Evolutionary conservation across 2,797 vertebrate species (phyloP).

Genomic region (Paedocypris micromegethes): DNA sequence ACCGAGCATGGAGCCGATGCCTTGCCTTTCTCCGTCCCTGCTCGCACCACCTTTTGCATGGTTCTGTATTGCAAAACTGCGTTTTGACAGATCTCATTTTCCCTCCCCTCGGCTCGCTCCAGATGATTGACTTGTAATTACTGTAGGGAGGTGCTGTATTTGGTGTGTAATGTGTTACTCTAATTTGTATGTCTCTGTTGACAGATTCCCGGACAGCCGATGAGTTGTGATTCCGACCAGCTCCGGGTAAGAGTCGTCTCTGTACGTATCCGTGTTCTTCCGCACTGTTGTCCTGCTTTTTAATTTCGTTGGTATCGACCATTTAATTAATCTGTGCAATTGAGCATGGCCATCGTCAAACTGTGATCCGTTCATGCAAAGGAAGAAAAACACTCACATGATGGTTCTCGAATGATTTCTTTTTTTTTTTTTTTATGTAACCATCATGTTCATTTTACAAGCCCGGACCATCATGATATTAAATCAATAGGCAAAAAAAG

Average conservation of each 20-base stretch:
- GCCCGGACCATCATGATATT: constrained; percentile 4
- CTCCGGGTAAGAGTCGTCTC: constrained; percentile 72
- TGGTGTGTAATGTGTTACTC: constrained; percentile 47
- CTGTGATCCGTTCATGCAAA: constrained; percentile 8
- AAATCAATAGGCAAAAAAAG: constrained; percentile 24
- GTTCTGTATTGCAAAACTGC: constrained; percentile 37
- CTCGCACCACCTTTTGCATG: constrained; percentile 39
- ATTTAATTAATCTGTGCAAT: constrained; percentile 2
- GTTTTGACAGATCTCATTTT: constrained; percentile 53
- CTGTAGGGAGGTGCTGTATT: constrained; percentile 38
- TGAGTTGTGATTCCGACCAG: constrained; percentile 81
- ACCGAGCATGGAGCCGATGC: constrained; percentile 37
- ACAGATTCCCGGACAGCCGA: constrained; percentile 78
- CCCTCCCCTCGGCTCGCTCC: constrained; percentile 44
- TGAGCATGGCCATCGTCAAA: neutral
- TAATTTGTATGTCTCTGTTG: constrained; percentile 55
- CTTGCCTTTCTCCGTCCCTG: constrained; percentile 34
- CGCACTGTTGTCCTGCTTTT: constrained; percentile 23
- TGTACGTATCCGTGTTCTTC: constrained; percentile 12
- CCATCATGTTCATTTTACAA: constrained; percentile 14
- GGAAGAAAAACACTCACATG: constrained; percentile 18
- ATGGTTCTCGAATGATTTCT: constrained; percentile 12
- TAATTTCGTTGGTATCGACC: constrained; percentile 16
- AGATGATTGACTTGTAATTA: constrained; percentile 54
- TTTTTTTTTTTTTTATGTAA: constrained; percentile 5